A percentile compares a stretch with the other conserved stretches of the same genome.
Conservation (phyloP, 1,140 invertebrate species). For the Amyelois transitella region DNA sequence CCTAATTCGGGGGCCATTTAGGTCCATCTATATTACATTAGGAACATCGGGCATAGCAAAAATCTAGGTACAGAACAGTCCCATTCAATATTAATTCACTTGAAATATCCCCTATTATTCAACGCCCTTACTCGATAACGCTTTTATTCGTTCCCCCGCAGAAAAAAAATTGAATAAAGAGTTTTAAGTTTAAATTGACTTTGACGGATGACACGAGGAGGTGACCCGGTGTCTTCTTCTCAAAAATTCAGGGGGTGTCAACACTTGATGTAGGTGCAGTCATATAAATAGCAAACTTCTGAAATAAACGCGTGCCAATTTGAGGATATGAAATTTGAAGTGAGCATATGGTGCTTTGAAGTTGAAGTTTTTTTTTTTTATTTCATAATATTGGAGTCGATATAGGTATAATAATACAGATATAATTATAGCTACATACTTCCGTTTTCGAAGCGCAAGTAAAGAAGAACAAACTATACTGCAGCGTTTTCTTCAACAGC, state of each 20-base stretch:
- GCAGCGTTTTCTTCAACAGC: too few relatives aligned
- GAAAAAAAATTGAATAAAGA: slow-evolving; percentile 49
- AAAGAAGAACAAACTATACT: too few relatives aligned
- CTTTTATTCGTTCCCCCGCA: slow-evolving; percentile 49
- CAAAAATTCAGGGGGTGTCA: slow-evolving; percentile 51
- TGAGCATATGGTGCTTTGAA: background rate
- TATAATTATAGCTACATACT: too few relatives aligned
- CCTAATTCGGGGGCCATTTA: background rate
- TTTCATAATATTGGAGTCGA: too few relatives aligned
- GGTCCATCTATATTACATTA: background rate
- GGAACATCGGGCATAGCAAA: background rate
- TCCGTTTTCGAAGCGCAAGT: too few relatives aligned
- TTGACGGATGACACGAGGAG: slow-evolving; percentile 53
- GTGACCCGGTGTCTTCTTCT: slow-evolving; percentile 53
- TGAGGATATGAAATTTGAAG: background rate
- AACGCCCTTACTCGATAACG: slow-evolving; percentile 56
- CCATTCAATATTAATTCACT: background rate
- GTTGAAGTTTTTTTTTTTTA: background rate
- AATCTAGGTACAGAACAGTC: background rate
- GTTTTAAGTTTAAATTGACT: slow-evolving; percentile 66
- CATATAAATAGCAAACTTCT: background rate
- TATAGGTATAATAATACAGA: too few relatives aligned
- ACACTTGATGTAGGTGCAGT: slow-evolving; percentile 27
- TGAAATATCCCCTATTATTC: slow-evolving; percentile 40
- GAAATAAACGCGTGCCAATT: slow-evolving; percentile 3